Evolutionary conservation across 2,888 invertebrate species (phyloP), one percentile per base, ranked within the genome.

Genomic region (Acanthosepion pharaonis): DNA sequence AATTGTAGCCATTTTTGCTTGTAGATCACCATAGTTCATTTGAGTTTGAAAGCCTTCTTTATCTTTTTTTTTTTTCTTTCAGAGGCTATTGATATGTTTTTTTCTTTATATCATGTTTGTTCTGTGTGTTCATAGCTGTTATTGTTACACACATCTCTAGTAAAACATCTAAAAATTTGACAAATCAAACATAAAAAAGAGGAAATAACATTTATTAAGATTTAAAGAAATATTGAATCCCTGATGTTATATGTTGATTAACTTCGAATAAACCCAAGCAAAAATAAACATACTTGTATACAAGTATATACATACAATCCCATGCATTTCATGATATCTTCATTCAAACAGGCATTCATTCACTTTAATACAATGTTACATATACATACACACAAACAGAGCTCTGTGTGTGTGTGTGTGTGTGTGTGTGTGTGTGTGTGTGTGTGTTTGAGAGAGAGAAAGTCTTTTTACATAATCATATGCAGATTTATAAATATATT

Each of bases 151-250:
- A 78, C n/a, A 33, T 78, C n/a, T 78, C 78, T 78, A 78, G n/a
- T 78, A 78, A 33, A 78, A 9, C 78, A n/a, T n/a, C 78, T 78
- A 78, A 78, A 78, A 78, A 78, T 11, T 78, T 15, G 15, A 78
- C 33, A 78, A 33, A 15, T 78, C 78, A 78, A 5, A 78, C 78
- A 78, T 78, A n/a, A 78, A 78, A 78, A 78, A 78, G 33, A 78
- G 78, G 18, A 78, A 78, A 78, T n/a, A 33, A 78, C 78, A 78
- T 78, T 78, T 33, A 78, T 78, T 78, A n/a, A 78, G n/a, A 78
- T 78, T 78, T 78, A 78, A 78, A 78, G n/a, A 78, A 78, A 78
- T 78, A 78, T 78, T 78, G 78, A n/a, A 78, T 78, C 78, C 78
- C 78, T 78, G 78, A 78, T 78, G 78, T 78, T 78, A 78, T 78